Conservation (phyloP, 2,888 invertebrate species). For the Sturmia bella region DNA sequence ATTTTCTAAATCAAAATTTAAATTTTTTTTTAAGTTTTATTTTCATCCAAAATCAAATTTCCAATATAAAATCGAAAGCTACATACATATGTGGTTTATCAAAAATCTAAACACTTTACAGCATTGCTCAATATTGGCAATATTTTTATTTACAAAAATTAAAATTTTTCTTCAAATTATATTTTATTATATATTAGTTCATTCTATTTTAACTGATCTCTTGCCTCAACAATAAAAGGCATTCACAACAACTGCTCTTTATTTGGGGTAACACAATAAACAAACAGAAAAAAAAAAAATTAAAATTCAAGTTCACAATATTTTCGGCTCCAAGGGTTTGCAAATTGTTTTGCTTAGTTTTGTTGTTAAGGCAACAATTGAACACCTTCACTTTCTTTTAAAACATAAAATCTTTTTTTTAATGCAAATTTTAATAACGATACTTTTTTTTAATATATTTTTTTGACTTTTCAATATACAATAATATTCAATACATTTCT, state of each 20-base stretch:
- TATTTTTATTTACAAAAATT: too few relatives aligned
- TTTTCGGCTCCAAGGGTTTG: conserved; percentile 50
- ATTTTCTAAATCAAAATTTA: too few relatives aligned
- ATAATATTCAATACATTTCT: neutral
- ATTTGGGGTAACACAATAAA: neutral
- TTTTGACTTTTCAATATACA: neutral
- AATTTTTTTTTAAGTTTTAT: too few relatives aligned
- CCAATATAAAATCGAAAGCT: too few relatives aligned
- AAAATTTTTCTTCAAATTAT: neutral
- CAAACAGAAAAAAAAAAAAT: neutral
- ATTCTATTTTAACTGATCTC: conserved; percentile 13
- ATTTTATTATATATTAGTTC: too few relatives aligned
- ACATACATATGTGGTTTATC: too few relatives aligned
- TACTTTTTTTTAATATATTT: conserved; percentile 17
- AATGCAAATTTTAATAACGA: neutral
- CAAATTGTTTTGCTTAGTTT: conserved; percentile 22
- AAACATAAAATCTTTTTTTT: neutral
- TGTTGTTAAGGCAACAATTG: conserved; percentile 20
- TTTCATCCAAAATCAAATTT: too few relatives aligned
- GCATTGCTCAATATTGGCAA: too few relatives aligned
- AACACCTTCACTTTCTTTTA: conserved; percentile 68
- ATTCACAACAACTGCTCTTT: conserved; percentile 31
- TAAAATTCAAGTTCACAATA: conserved; percentile 59
- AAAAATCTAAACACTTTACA: too few relatives aligned
- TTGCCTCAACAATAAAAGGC: conserved; percentile 12